Percentiles rank a stretch among this genome's conserved stretches.
Conservation (phyloP, 2,113 vertebrate species). For the Nerophis lumbriciformis region DNA sequence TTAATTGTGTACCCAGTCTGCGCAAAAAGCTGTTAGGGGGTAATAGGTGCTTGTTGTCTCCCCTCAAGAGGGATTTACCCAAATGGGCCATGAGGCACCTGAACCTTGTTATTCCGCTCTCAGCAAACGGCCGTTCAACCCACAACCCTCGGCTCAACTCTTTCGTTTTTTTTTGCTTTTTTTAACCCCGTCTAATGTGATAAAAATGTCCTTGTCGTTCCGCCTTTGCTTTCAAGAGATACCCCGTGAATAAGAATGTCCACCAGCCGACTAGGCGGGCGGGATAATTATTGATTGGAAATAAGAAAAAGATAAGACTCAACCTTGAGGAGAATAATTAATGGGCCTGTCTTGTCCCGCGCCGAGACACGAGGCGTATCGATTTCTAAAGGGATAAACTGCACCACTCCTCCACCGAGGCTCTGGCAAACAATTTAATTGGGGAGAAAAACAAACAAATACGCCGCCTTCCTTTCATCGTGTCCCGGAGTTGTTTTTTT, state of each 20-base stretch:
- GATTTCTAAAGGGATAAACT: slow-evolving; percentile 71
- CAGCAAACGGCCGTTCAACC: slow-evolving; percentile 47
- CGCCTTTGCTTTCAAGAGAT: slow-evolving; percentile 20
- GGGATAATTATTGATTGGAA: slow-evolving; percentile 75
- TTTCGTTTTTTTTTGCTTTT: slow-evolving; percentile 10
- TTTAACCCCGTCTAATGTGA: slow-evolving; percentile 48
- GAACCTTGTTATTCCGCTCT: slow-evolving; percentile 33
- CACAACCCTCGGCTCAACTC: slow-evolving; percentile 28
- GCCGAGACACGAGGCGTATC: slow-evolving; percentile 61
- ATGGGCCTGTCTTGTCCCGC: slow-evolving; percentile 64
- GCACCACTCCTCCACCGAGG: slow-evolving; percentile 66
- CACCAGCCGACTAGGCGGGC: slow-evolving; percentile 23
- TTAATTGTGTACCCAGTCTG: slow-evolving; percentile 55
- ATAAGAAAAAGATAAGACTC: slow-evolving; percentile 73
- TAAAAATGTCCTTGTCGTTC: slow-evolving; percentile 60
- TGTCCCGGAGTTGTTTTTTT: slow-evolving; percentile 56
- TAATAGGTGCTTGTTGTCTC: slow-evolving; percentile 15
- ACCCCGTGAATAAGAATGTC: slow-evolving; percentile 54
- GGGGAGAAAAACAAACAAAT: slow-evolving; percentile 48
- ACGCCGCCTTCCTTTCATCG: slow-evolving; percentile 62
- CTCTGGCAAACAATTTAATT: slow-evolving; percentile 73
- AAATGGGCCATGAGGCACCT: slow-evolving; percentile 37
- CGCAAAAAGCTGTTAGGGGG: slow-evolving; percentile 14
- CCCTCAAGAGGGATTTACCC: slow-evolving; percentile 17
- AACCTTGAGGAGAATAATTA: slow-evolving; percentile 76